Conservation (phyloP, 2,888 invertebrate genomes). For the Eretmocerus hayati region DNA sequence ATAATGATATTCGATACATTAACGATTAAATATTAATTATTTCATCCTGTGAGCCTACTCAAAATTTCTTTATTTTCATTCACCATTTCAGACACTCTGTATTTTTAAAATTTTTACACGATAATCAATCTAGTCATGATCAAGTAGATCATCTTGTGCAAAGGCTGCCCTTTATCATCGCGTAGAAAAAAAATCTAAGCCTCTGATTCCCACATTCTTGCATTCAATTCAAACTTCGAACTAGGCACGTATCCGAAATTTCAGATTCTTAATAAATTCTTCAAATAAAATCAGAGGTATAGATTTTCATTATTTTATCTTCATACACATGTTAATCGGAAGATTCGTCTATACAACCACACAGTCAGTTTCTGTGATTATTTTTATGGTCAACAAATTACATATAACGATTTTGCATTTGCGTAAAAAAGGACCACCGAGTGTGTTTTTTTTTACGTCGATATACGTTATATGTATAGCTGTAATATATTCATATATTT, state of each 20-base stretch:
- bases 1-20: conserved; percentile 23
- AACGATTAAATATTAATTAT: conserved; percentile 15
- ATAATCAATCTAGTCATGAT: no score
- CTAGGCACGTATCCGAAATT: neutral
- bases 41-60: neutral
- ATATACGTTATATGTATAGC: conserved; percentile 13
- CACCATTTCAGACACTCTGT: neutral
- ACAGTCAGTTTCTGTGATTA: no score
- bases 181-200: neutral
- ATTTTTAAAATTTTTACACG: no score
- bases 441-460: conserved; percentile 8
- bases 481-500: conserved; percentile 14
- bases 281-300: conserved; percentile 1
- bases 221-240: neutral
- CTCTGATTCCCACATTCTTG: neutral
- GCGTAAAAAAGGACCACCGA: conserved; percentile 20
- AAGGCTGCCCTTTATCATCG: no score
- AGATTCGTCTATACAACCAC: conserved; percentile 3
- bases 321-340: neutral
- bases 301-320: neutral
- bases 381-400: conserved; percentile 22
- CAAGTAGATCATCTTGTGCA: no score
- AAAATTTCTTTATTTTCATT: neutral
- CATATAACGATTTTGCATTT: conserved; percentile 13
- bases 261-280: neutral